Evolutionary conservation across 2,797 vertebrate species (phyloP).

Genomic region (Jordanella pulchra): DNA sequence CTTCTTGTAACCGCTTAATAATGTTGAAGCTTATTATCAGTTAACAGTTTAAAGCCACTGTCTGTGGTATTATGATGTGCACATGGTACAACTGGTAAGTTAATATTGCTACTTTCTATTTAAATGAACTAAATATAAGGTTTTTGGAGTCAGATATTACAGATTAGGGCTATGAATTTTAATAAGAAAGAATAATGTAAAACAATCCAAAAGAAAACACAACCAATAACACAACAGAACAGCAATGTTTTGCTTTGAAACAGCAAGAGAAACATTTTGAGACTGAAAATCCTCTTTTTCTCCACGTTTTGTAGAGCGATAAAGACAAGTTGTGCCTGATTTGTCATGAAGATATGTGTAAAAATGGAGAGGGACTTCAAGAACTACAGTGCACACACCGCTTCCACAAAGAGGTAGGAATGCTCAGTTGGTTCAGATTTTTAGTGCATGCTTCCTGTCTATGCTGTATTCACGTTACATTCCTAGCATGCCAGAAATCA

Average conservation of each 20-base stretch:
- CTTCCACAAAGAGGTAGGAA: constrained; percentile 78
- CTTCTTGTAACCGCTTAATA: too few relatives aligned
- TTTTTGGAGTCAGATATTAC: too few relatives aligned
- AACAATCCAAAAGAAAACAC: too few relatives aligned
- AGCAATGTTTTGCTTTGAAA: background rate
- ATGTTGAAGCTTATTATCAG: too few relatives aligned
- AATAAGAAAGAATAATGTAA: too few relatives aligned
- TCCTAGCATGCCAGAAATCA: constrained; percentile 49
- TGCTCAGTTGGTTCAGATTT: background rate
- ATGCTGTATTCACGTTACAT: background rate
- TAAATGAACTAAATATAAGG: too few relatives aligned
- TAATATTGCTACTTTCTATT: too few relatives aligned
- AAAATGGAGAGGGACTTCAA: constrained; percentile 51
- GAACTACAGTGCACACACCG: constrained; percentile 75
- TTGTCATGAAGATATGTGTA: constrained; percentile 71
- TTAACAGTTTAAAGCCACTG: too few relatives aligned
- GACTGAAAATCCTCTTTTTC: background rate
- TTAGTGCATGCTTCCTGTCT: constrained; percentile 21
- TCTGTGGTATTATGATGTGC: too few relatives aligned
- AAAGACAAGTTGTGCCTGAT: constrained; percentile 67
- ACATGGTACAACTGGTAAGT: too few relatives aligned
- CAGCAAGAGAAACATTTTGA: background rate
- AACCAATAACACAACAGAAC: too few relatives aligned
- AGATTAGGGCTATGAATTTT: too few relatives aligned
- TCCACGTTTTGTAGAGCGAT: constrained; percentile 60